Evolutionary conservation across 2,888 invertebrate species (phyloP).

Genomic region (Oeneis ivallda): DNA sequence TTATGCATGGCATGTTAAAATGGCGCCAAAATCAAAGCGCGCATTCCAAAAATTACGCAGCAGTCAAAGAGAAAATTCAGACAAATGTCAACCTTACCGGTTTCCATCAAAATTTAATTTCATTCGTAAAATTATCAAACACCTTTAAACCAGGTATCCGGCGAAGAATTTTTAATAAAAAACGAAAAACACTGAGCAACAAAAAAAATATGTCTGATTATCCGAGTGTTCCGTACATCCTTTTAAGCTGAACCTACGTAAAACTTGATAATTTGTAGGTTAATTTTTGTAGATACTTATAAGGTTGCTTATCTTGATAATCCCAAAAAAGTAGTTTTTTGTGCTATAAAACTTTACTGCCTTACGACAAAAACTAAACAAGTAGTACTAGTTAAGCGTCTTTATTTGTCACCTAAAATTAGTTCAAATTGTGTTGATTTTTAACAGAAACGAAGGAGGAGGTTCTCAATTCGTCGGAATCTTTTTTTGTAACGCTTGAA

Average conservation of each 20-base stretch:
- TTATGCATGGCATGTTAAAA: conserved; percentile 36
- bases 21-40: conserved; percentile 50
- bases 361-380: no score
- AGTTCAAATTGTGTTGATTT: no score
- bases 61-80: conserved; percentile 39
- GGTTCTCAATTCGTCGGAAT: no score
- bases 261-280: no score
- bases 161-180: conserved; percentile 59
- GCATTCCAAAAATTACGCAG: conserved; percentile 42
- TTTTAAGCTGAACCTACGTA: no score
- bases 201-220: conserved; percentile 36
- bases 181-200: conserved; percentile 55
- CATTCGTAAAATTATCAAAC: conserved; percentile 35
- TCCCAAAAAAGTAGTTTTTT: no score
- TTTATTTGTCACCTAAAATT: no score
- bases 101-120: conserved; percentile 21
- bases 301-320: neutral
- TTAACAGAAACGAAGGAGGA: no score
- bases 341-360: no score
- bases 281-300: no score
- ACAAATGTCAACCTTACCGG: conserved; percentile 51
- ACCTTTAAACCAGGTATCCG: conserved; percentile 64
- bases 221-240: conserved; percentile 1
- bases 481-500: no score
- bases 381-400: no score